Evolutionary conservation across 2,113 vertebrate genomes (phyloP).

Genomic region (Salvelinus alpinus): DNA sequence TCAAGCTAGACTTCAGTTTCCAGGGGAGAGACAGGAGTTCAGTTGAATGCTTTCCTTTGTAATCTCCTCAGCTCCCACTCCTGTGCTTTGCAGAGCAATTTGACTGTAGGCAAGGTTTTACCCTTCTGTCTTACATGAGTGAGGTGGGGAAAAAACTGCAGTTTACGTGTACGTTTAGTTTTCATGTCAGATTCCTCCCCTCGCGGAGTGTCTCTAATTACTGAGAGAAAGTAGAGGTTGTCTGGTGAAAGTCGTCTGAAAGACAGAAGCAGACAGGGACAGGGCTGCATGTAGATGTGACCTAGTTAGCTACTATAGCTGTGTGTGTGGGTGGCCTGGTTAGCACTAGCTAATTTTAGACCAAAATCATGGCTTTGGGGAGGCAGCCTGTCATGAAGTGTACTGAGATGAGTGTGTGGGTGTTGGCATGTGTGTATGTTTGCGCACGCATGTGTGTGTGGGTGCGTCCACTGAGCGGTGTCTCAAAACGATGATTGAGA

Average conservation of each 20-base stretch:
- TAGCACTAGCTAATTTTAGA: slow-evolving; percentile 67
- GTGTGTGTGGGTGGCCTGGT: slow-evolving; percentile 12
- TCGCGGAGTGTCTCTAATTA: not conserved
- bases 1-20: too few relatives aligned
- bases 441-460: not conserved
- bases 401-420: slow-evolving; percentile 5
- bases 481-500: slow-evolving; percentile 58
- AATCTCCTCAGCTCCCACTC: too few relatives aligned
- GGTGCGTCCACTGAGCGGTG: slow-evolving; percentile 64
- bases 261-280: slow-evolving; percentile 42
- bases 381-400: slow-evolving; percentile 36
- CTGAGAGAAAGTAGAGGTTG: not conserved
- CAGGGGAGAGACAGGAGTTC: too few relatives aligned
- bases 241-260: slow-evolving; percentile 64
- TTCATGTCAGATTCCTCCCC: not conserved
- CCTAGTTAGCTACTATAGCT: slow-evolving; percentile 12
- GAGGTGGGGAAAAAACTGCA: too few relatives aligned
- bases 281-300: not conserved
- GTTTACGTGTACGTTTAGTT: too few relatives aligned
- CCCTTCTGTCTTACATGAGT: too few relatives aligned
- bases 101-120: too few relatives aligned
- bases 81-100: too few relatives aligned
- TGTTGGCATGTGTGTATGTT: not conserved
- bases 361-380: slow-evolving; percentile 53
- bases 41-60: too few relatives aligned